phyloP scores from a whole-genome alignment of 2,888 invertebrate species.

The Rhaphigaster nebulosa region DNA sequence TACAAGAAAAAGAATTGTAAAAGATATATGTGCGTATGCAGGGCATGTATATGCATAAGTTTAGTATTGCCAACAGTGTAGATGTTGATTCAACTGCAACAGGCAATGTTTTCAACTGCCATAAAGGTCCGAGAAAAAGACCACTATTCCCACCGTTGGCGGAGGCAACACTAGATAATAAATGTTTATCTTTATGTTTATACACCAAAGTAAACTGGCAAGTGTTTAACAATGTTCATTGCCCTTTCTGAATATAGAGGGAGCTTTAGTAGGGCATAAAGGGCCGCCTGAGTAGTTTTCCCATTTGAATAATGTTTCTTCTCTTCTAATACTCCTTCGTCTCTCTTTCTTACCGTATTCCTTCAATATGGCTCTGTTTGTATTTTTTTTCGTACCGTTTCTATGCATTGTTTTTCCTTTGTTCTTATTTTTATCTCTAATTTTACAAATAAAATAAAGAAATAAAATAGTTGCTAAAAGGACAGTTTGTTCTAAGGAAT shows the following conservation, averaged over 20 bases:
- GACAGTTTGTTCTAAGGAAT: too few species aligned
- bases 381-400: not conserved
- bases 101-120: not conserved
- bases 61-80: not conserved
- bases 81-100: slow-evolving; percentile 31
- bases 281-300: slow-evolving; percentile 37
- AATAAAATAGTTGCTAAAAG: too few species aligned
- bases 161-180: slow-evolving; percentile 37
- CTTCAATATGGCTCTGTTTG: not conserved
- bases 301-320: slow-evolving; percentile 49
- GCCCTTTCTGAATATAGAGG: slow-evolving; percentile 55
- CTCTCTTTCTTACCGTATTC: not conserved
- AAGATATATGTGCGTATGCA: not conserved
- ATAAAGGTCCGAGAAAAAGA: slow-evolving; percentile 42
- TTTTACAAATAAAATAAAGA: not conserved
- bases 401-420: not conserved
- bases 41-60: not conserved
- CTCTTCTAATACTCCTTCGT: slow-evolving; percentile 48
- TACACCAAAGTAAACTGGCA: slow-evolving; percentile 45
- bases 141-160: slow-evolving; percentile 16
- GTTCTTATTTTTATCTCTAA: not conserved
- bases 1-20: too few species aligned
- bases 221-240: slow-evolving; percentile 55
- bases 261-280: slow-evolving; percentile 51
- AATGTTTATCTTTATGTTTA: slow-evolving; percentile 54